Percentiles rank a stretch among this genome's conserved stretches.
Evolutionary conservation across 2,888 invertebrate species (phyloP).

Genomic region (Drosophila anomelani): DNA sequence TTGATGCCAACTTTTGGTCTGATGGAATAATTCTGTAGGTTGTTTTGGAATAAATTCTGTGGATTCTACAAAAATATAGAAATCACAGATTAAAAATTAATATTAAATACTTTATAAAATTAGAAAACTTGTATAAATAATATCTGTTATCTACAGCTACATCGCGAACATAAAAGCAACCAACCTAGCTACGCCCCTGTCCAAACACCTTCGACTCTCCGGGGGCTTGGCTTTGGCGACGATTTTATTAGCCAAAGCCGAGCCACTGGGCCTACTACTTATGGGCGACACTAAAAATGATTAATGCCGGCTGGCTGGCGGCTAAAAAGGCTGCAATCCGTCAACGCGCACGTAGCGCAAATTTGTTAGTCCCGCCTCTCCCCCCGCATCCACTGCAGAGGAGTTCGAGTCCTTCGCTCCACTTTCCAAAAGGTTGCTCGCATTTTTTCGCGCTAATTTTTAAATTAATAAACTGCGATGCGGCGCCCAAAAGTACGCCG

Average conservation of each 20-base stretch:
- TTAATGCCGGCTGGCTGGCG: constrained; percentile 75
- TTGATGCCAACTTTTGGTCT: too few species aligned
- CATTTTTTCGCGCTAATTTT: constrained; percentile 76
- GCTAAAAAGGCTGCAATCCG: constrained; percentile 80
- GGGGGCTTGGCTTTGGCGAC: constrained; percentile 51
- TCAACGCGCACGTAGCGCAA: constrained; percentile 71
- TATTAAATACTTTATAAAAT: neutral
- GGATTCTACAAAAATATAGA: neutral
- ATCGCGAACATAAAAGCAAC: neutral
- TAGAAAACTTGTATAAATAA: neutral
- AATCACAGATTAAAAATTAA: too few species aligned
- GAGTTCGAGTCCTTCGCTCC: neutral
- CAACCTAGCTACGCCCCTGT: neutral
- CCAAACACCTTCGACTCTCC: constrained; percentile 21
- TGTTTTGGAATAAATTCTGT: neutral
- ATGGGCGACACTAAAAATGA: constrained; percentile 80
- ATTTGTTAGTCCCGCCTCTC: constrained; percentile 60
- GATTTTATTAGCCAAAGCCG: constrained; percentile 79
- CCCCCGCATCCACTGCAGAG: neutral
- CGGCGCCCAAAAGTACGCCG: constrained; percentile 75
- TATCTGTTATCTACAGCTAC: too few species aligned
- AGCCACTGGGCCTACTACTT: constrained; percentile 80
- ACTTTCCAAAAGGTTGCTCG: constrained; percentile 20
- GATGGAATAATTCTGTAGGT: too few species aligned
- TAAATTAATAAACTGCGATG: constrained; percentile 78